phyloP scores from a whole-genome alignment of 2,888 invertebrate species.

The Melangyna quadrimaculata region DNA sequence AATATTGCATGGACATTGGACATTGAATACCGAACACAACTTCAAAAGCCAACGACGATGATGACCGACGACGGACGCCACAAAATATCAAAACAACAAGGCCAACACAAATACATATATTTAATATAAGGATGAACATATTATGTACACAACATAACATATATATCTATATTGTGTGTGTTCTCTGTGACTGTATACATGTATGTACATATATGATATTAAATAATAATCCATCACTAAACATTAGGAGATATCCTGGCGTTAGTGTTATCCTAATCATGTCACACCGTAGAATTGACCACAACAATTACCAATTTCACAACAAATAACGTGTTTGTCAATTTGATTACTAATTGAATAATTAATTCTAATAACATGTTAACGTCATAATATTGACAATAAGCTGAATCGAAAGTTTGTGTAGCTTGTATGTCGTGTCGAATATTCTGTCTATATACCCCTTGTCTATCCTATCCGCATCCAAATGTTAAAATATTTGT shows the following conservation, averaged over 20 bases:
- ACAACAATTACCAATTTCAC: constrained; percentile 60
- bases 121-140: not conserved
- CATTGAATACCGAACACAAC: constrained; percentile 1
- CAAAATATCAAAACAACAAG: constrained; percentile 16
- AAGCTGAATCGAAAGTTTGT: constrained; percentile 27
- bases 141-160: too few species aligned
- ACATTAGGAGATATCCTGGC: constrained; percentile 14
- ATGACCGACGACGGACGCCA: not conserved
- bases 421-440: not conserved
- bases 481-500: not conserved
- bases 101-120: not conserved
- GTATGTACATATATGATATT: constrained; percentile 18
- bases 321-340: constrained; percentile 47
- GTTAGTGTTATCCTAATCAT: constrained; percentile 58
- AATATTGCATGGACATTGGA: not conserved
- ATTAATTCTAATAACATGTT: constrained; percentile 59
- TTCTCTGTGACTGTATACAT: not conserved
- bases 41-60: not conserved
- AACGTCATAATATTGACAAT: constrained; percentile 43
- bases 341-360: constrained; percentile 59
- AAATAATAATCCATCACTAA: constrained; percentile 60
- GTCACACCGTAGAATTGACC: constrained; percentile 49
- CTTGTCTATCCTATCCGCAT: too few species aligned
- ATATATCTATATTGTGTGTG: not conserved
- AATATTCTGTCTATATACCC: not conserved